Percentiles rank a stretch among this genome's conserved stretches.
phyloP scores from a whole-genome alignment of 2,888 invertebrate genomes.

The Chalcis sispes region DNA sequence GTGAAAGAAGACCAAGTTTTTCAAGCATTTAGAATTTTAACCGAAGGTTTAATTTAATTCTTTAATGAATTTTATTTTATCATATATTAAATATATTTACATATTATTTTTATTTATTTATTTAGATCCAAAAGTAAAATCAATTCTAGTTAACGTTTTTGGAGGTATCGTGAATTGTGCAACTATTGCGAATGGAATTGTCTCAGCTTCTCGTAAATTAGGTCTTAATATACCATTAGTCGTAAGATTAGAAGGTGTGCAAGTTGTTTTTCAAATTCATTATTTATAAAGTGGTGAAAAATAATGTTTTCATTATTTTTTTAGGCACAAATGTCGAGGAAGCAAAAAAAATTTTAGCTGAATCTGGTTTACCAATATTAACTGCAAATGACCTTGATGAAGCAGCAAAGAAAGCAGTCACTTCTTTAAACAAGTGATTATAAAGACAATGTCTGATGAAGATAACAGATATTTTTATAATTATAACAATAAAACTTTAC shows the following conservation, averaged over 20 bases:
- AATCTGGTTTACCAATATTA: constrained; percentile 89
- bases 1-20: constrained; percentile 96
- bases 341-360: constrained; percentile 88
- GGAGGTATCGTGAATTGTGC: constrained; percentile 99
- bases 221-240: constrained; percentile 91
- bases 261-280: background rate
- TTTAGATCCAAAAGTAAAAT: constrained; percentile 91
- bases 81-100: constrained; percentile 21
- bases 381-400: constrained; percentile 93
- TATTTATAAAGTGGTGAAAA: background rate
- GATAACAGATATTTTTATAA: constrained; percentile 29
- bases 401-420: constrained; percentile 93
- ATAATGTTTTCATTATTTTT: constrained; percentile 37
- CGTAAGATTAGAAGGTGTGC: constrained; percentile 92
- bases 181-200: constrained; percentile 96
- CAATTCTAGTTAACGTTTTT: constrained; percentile 98
- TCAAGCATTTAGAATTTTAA: constrained; percentile 93
- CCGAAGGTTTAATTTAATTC: constrained; percentile 78
- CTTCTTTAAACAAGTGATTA: constrained; percentile 57
- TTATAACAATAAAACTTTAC: constrained; percentile 49
- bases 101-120: constrained; percentile 67
- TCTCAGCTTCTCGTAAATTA: constrained; percentile 89
- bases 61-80: constrained; percentile 17
- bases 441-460: constrained; percentile 38
- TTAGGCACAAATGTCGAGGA: constrained; percentile 79